Base-by-base conservation (phyloP, 2,888 invertebrate genomes). In the Pomacea canaliculata region DNA sequence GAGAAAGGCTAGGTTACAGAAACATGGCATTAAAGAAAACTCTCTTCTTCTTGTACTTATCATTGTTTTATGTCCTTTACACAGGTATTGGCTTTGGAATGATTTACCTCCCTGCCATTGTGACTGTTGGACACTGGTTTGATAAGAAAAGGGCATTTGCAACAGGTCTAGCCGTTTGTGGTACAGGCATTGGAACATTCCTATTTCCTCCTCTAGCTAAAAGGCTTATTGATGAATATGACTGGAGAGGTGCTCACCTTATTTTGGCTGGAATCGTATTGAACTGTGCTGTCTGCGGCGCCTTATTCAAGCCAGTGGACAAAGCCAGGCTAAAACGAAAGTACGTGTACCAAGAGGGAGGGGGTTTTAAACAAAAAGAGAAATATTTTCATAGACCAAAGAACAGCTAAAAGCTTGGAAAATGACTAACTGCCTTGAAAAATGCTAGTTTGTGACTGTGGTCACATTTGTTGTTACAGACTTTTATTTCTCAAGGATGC, bases 61-160 rank as follows among this genome's bases (percentile, higher is more conserved):
- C 37, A 37, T 37, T 37, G 37, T 37, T 5, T 37, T 37, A 37
- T 37, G 37, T 37, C 37, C 37, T 37, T 56, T 16, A 56, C 51
- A 56, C 82, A 88, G 88, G 88, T 37, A 94, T 97, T 83, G 98
- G 98, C 3, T 95, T 97, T 87, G 96, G 97, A 76, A 94, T 98
- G 93, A 95, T 98, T 83, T 98, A 97, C 92, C 95, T 98, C 84
- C 98, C 98, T 0, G 95, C 97, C 3, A 96, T 98, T 60, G 94
- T 99, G 84, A 95, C 95, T 8, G 96, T 98, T 68, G 97, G 98
- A 27, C 97, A 96, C 92, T 99, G 99, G 93, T 99, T 99, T 91
- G 98, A 98, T 91, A 95, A 95, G 90, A 97, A 96, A 94, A 93
- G 98, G 74, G 98, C 97, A 0, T 91, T 99, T 77, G 98, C 98